Percentiles rank a stretch among this genome's conserved stretches.
These are phyloP conservation scores for Vanessa cardui DNA, from an alignment of 2,888 invertebrate species.

Conservation along the genomic window DNA sequence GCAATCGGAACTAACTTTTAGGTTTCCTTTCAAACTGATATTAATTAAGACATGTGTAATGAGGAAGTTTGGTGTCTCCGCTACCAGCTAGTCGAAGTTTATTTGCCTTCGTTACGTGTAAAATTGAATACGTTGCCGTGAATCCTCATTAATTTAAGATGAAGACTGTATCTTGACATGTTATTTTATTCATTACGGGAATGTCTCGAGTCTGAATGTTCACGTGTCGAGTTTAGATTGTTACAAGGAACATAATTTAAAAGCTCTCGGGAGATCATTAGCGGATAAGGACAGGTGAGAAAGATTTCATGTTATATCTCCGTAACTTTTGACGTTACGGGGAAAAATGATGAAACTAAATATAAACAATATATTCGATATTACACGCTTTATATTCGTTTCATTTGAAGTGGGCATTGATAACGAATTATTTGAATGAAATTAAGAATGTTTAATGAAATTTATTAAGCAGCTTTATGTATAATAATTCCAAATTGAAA, in stretches of 20 bases:
- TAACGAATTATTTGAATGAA: too few relatives aligned
- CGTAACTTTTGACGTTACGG: slow-evolving; percentile 32
- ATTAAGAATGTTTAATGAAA: too few relatives aligned
- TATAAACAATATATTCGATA: neutral
- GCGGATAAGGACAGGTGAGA: slow-evolving; percentile 50
- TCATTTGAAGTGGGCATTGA: too few relatives aligned
- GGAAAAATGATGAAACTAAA: slow-evolving; percentile 11
- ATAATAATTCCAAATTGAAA: too few relatives aligned
- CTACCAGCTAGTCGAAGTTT: slow-evolving; percentile 59
- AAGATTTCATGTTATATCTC: slow-evolving; percentile 40
- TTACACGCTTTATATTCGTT: too few relatives aligned
- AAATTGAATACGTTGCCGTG: slow-evolving; percentile 76
- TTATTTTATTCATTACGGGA: slow-evolving; percentile 81
- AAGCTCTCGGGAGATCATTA: slow-evolving; percentile 76
- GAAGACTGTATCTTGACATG: slow-evolving; percentile 78
- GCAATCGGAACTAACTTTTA: slow-evolving; percentile 71
- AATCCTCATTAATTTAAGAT: slow-evolving; percentile 81
- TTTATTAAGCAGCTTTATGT: too few relatives aligned
- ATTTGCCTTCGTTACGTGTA: slow-evolving; percentile 76
- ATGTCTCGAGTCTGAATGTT: slow-evolving; percentile 64
- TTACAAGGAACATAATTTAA: slow-evolving; percentile 78
- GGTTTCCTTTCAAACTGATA: slow-evolving; percentile 73
- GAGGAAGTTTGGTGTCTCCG: slow-evolving; percentile 56
- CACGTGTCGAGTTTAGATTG: slow-evolving; percentile 73
- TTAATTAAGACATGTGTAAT: slow-evolving; percentile 67